Evolutionary conservation across 2,888 invertebrate species (phyloP).

Genomic region (Ochropleura leucogaster): DNA sequence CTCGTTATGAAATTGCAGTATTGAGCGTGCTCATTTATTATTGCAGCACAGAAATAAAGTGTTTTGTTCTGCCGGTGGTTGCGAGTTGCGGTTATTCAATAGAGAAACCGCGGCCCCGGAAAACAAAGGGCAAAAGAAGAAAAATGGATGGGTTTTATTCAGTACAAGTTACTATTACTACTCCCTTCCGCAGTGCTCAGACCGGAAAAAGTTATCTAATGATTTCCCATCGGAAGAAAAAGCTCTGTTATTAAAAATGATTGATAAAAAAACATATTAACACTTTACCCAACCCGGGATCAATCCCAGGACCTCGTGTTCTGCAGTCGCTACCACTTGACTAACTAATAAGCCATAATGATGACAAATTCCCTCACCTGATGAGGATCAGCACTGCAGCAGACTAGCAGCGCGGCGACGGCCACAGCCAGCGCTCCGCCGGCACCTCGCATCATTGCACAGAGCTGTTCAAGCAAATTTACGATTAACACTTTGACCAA

Average conservation of each 20-base stretch:
- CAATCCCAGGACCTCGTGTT: neutral
- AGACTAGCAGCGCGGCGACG: constrained; percentile 80
- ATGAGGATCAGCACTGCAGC: constrained; percentile 83
- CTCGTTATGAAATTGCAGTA: neutral
- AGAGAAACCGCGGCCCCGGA: too few species aligned
- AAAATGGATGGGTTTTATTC: too few species aligned
- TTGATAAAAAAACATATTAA: neutral
- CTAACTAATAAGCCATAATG: neutral
- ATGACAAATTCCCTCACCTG: constrained; percentile 75
- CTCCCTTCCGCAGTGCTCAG: too few species aligned
- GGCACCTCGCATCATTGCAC: constrained; percentile 78
- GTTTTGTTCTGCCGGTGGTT: neutral
- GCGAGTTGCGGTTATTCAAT: too few species aligned
- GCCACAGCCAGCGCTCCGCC: constrained; percentile 80
- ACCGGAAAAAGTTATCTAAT: too few species aligned
- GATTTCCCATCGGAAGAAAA: too few species aligned
- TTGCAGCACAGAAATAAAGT: too few species aligned
- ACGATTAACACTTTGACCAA: neutral
- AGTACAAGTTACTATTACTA: too few species aligned
- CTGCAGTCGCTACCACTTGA: neutral
- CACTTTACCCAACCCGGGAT: neutral
- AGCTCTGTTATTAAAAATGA: neutral
- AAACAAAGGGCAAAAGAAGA: too few species aligned
- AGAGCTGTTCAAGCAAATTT: constrained; percentile 46
- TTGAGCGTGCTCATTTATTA: neutral